Base-by-base conservation (phyloP, 2,797 vertebrate genomes). In the Gymnodraco acuticeps region DNA sequence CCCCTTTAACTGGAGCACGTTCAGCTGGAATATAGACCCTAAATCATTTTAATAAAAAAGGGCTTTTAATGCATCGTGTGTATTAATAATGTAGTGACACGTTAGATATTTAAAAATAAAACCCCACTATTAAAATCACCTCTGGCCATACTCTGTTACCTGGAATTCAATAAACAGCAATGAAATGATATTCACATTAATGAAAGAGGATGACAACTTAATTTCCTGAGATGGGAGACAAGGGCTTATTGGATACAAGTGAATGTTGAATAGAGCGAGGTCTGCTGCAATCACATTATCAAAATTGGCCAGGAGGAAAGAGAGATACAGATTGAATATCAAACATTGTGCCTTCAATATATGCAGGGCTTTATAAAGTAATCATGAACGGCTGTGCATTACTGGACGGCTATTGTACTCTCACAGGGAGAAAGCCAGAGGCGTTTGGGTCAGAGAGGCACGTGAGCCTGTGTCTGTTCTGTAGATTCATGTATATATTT, bases 181-280 rank as follows among this genome's bases (percentile, higher is more conserved):
- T 89, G 82, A 91, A 87, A 90, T 76, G 66, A 88, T 91, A 87
- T 83, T 87, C 81, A 66, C 76, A 90, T 92, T 91, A 93, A 94
- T 92, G 88, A 93, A 94, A 93, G 84, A 85, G 83, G 70, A 88
- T 85, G 92, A 92, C 90, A 88, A 88, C 83, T 94, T 94, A 82
- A 96, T 95, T 95, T 95, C 95, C 94, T 94, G 92, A 75, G 86
- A 94, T 70, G 83, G 86, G 86, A 94, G 90, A 90, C 89, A 89
- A 86, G 88, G 87, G 89, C 82, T 93, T 93, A 93, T 93, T 91
- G 86, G 92, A 94, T 91, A 79, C 87, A 93, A 86, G 78, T 67
- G 86, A 89, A 91, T 74, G 78, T 81, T 78, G 78, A 88, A 91
- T 83, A 78, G 80, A 87, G 78, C 61, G 13, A 71, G 61, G 19